Evolutionary conservation across 2,888 invertebrate species (phyloP).

Genomic region (Silvanus unidentatus): DNA sequence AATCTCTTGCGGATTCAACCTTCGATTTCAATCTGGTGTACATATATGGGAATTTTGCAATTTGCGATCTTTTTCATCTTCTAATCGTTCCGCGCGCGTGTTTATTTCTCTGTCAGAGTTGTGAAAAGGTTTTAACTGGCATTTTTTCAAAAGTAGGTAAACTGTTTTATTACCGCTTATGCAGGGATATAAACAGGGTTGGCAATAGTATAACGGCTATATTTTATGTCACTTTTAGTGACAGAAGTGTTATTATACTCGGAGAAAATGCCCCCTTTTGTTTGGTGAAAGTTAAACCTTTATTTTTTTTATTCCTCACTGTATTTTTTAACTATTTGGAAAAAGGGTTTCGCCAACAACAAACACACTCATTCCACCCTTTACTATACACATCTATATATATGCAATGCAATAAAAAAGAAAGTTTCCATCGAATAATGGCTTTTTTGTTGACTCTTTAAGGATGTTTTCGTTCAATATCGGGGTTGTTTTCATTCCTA

Average conservation of each 20-base stretch:
- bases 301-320: neutral
- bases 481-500: too few species aligned
- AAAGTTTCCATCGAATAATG: slow-evolving; percentile 3
- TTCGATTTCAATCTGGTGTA: too few species aligned
- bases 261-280: neutral
- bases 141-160: slow-evolving; percentile 3
- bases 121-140: too few species aligned
- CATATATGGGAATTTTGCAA: too few species aligned
- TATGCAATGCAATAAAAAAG: slow-evolving; percentile 2
- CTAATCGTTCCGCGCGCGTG: too few species aligned
- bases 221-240: slow-evolving; percentile 35
- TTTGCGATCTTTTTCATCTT: too few species aligned
- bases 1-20: too few species aligned
- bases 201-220: slow-evolving; percentile 35
- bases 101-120: too few species aligned
- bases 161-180: slow-evolving; percentile 33
- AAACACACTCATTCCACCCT: slow-evolving; percentile 1
- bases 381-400: too few species aligned
- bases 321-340: slow-evolving; percentile 28
- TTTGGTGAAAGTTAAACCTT: slow-evolving; percentile 3
- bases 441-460: neutral
- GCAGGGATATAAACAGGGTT: slow-evolving; percentile 34
- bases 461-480: neutral
- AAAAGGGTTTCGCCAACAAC: slow-evolving; percentile 32
- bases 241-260: slow-evolving; percentile 15